These are phyloP conservation scores for Cricetomys ansorgei DNA, from an alignment of 2,113 vertebrate species.

Conservation along the genomic window DNA sequence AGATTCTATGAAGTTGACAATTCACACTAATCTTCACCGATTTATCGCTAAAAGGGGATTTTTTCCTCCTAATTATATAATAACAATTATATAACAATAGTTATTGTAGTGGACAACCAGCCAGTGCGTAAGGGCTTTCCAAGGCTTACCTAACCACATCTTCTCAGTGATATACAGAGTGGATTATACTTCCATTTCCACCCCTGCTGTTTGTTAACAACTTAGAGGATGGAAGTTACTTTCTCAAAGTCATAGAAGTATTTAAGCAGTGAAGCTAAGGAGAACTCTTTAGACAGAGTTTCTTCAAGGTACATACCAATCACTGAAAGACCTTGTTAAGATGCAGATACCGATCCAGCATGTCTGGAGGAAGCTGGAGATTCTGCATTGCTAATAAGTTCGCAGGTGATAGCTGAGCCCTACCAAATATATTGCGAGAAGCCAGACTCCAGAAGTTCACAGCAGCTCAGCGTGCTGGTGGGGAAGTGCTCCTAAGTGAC, in stretches of 20 bases:
- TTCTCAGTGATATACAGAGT: background rate
- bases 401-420: background rate
- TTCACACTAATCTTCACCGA: background rate
- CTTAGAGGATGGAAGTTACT: constrained; percentile 28
- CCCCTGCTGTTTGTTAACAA: background rate
- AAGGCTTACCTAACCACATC: background rate
- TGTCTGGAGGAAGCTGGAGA: constrained; percentile 55
- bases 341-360: constrained; percentile 55
- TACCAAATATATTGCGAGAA: constrained; percentile 20
- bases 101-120: background rate
- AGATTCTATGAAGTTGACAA: background rate
- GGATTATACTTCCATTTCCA: background rate
- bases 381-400: constrained; percentile 70
- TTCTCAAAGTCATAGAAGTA: constrained; percentile 52
- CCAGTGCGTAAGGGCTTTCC: background rate
- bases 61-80: constrained; percentile 29
- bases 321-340: constrained; percentile 62
- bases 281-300: constrained; percentile 47
- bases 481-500: background rate
- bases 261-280: constrained; percentile 5
- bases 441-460: background rate
- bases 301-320: constrained; percentile 55
- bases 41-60: background rate
- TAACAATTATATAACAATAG: background rate
- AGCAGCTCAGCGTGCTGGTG: background rate